Evolutionary conservation across 2,888 invertebrate genomes (phyloP).

Genomic region (Ceraclea dissimilis): DNA sequence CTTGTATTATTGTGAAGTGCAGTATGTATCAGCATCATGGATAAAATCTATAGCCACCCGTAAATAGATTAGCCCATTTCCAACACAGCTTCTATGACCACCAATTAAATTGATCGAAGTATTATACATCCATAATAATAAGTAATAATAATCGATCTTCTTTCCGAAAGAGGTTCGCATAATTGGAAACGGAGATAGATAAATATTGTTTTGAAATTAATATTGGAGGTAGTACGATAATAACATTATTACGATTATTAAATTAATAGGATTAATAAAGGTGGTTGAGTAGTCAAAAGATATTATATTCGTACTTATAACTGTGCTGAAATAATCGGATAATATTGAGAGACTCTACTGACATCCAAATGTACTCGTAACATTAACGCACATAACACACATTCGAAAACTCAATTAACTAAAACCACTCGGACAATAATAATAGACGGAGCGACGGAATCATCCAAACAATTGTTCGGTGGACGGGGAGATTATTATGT

Average conservation of each 20-base stretch:
- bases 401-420: constrained; percentile 10
- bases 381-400: not conserved
- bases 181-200: too few species aligned
- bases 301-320: not conserved
- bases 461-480: constrained; percentile 13
- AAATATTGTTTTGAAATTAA: too few species aligned
- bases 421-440: constrained; percentile 5
- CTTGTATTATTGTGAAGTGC: too few species aligned
- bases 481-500: constrained; percentile 7
- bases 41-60: too few species aligned
- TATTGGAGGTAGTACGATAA: too few species aligned
- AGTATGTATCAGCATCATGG: too few species aligned
- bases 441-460: not conserved
- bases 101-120: too few species aligned
- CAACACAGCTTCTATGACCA: too few species aligned
- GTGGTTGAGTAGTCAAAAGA: not conserved
- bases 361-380: constrained; percentile 1
- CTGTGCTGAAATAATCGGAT: not conserved
- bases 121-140: too few species aligned
- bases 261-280: not conserved
- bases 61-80: too few species aligned
- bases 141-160: too few species aligned
- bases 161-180: too few species aligned
- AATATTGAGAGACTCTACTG: not conserved
- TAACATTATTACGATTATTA: not conserved